Evolutionary conservation across 2,797 vertebrate species (phyloP), one percentile per base, ranked within the genome.

Genomic region (Phrynocephalus guinanensis): DNA sequence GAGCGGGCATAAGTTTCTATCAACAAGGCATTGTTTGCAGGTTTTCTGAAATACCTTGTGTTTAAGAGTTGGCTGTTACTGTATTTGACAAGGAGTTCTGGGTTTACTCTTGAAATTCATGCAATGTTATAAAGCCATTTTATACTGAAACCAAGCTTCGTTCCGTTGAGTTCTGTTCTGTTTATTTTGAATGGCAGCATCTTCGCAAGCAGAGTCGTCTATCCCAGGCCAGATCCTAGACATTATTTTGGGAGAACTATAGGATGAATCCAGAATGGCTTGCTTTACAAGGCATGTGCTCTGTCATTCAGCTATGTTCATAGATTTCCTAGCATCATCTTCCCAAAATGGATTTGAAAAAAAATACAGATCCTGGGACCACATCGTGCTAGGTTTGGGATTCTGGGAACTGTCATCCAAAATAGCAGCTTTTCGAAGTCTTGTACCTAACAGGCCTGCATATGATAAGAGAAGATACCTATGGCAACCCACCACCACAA

Each of bases 391-490:
- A 18, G 60, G 5, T 63, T 5, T 5, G 60, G 60, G 60, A 63
- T 63, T 63, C 60, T 63, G 60, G 60, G 18, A 18, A 18, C 5
- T 15, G 18, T 63, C 16, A 8, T 16, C 30, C 30, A 73, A 33
- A 33, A 38, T 16, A 26, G 16, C 18, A 7, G 1, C n/a, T 33
- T 33, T 33, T 16, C 13, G 11, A 72, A 72, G 70, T 4, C 1
- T 30, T 72, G 15, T 30, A 73, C 9, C 11, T 72, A 30, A 83
- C 75, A 5, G 1, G 66, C 1, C 0, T 26, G 22, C 16, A 1
- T 89, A 88, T 92, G 93, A 90, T 50, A 16, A 52, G 24, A 28
- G 63, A 90, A 89, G 87, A 89, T 88, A 85, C 15, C 15, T 60
- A 71, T 38, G 85, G 76, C 76, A 87, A 83, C 66, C 13, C 56